A percentile compares a stretch with the other conserved stretches of the same genome.
phyloP scores from a whole-genome alignment of 2,113 vertebrate genomes.

The Semnornis frantzii region DNA sequence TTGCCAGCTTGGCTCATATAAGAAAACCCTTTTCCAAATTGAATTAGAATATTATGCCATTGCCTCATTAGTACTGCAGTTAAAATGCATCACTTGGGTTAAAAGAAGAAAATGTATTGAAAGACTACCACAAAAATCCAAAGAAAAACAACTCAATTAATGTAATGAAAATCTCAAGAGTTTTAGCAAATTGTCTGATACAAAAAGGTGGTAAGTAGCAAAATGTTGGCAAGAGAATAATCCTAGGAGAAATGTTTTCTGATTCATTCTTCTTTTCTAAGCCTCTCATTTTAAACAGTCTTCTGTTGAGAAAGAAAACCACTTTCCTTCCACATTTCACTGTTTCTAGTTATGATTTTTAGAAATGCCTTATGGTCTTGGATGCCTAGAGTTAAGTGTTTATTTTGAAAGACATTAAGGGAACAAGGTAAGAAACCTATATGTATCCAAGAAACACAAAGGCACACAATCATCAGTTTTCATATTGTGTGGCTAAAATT shows the following conservation, averaged over 20 bases:
- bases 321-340: not conserved
- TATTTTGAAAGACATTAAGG: not conserved
- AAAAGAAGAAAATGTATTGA: not conserved
- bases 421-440: not conserved
- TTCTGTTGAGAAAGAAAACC: not conserved
- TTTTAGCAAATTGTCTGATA: not conserved
- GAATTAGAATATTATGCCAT: conserved; percentile 14
- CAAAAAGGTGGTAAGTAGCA: not conserved
- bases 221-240: not conserved
- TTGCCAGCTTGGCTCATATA: conserved; percentile 25
- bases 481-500: not conserved
- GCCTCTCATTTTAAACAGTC: not conserved
- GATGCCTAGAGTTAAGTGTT: not conserved
- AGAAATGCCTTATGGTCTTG: not conserved
- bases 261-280: not conserved
- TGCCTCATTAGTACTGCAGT: not conserved
- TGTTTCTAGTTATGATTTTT: not conserved
- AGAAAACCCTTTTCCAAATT: conserved; percentile 17
- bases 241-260: not conserved
- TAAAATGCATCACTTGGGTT: conserved; percentile 5
- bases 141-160: conserved; percentile 23
- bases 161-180: not conserved
- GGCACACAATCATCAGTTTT: not conserved
- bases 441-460: not conserved
- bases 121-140: not conserved